Percentiles rank a stretch among this genome's conserved stretches.
Conservation (phyloP, 2,888 invertebrate species). For the Pseudococcus jackbeardsleyi region DNA sequence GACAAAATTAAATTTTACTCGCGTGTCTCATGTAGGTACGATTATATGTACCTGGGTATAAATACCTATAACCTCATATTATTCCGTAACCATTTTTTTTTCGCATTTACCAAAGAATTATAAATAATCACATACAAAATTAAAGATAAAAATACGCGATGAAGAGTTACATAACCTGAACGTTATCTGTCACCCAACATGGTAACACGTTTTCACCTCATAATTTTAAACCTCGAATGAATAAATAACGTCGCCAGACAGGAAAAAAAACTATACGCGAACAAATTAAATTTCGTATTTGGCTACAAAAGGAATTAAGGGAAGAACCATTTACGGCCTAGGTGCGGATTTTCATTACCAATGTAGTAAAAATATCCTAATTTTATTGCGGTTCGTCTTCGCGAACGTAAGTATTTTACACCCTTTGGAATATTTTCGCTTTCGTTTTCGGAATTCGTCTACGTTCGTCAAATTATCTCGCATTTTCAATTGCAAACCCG, state of each 20-base stretch:
- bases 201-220: background rate
- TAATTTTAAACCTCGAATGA: background rate
- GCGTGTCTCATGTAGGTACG: too few relatives aligned
- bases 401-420: background rate
- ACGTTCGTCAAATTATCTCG: background rate
- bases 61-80: too few relatives aligned
- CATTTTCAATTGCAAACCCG: constrained; percentile 1
- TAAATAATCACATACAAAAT: too few relatives aligned
- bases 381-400: background rate
- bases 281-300: background rate
- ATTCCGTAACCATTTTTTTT: too few relatives aligned
- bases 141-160: too few relatives aligned
- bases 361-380: background rate
- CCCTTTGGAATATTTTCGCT: background rate
- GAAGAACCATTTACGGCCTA: background rate
- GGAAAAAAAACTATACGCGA: background rate
- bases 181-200: background rate
- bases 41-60: too few relatives aligned
- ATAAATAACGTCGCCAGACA: background rate
- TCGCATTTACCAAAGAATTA: too few relatives aligned
- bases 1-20: too few relatives aligned
- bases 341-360: background rate
- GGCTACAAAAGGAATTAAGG: background rate
- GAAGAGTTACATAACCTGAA: background rate
- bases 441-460: constrained; percentile 18